phyloP scores from a whole-genome alignment of 2,797 vertebrate genomes.

The Graptemys geographica region DNA sequence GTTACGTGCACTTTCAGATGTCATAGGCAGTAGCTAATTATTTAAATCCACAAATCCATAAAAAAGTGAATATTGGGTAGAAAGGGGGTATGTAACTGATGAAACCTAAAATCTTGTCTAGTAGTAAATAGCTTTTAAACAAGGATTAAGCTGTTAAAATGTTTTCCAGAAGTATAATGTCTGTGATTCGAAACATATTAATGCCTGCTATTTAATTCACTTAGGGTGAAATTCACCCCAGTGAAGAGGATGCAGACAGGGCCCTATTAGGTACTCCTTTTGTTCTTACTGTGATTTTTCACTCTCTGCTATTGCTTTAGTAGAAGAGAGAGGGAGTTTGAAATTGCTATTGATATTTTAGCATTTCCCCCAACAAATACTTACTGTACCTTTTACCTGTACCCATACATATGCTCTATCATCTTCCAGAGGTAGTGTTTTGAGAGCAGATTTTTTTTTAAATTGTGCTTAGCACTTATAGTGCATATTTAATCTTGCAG shows the following conservation, averaged over 20 bases:
- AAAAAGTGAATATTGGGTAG: neutral
- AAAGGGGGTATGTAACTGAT: neutral
- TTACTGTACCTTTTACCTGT: neutral
- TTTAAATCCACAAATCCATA: neutral
- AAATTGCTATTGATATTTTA: neutral
- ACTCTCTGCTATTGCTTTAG: neutral
- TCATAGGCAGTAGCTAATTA: neutral
- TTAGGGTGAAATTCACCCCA: neutral
- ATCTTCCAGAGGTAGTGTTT: conserved; percentile 3
- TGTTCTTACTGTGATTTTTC: neutral
- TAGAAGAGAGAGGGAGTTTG: neutral
- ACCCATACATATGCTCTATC: neutral
- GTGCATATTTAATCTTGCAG: neutral
- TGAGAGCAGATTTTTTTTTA: neutral
- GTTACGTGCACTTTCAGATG: rapidly evolving
- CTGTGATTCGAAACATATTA: neutral
- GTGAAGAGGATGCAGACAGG: neutral
- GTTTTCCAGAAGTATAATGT: neutral
- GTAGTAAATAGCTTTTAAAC: neutral
- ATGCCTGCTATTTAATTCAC: neutral
- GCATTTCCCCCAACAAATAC: neutral
- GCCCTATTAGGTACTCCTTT: neutral
- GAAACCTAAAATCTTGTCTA: neutral
- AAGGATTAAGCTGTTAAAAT: neutral
- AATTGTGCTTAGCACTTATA: neutral